These are phyloP conservation scores for Calyptomena viridis DNA, from an alignment of 2,113 vertebrate species.

Conservation along the genomic window DNA sequence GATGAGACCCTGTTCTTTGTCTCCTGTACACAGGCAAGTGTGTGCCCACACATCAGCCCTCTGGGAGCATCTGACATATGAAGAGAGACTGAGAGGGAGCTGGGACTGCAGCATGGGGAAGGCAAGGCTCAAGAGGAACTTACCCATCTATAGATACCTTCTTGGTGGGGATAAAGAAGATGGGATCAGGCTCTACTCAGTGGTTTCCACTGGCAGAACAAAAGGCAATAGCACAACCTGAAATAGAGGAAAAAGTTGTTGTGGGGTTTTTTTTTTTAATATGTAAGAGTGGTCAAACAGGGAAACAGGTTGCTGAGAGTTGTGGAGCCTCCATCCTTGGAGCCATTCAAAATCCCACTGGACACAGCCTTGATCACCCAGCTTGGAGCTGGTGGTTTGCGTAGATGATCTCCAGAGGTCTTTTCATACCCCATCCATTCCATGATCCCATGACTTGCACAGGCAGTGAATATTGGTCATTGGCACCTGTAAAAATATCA, in stretches of 20 bases:
- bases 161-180: neutral
- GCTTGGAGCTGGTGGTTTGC: neutral
- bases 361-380: neutral
- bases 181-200: neutral
- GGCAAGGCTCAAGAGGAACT: neutral
- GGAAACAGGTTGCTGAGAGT: neutral
- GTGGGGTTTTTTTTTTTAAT: neutral
- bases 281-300: fast-evolving
- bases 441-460: neutral
- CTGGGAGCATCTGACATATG: neutral
- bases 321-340: neutral
- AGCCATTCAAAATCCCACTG: neutral
- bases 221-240: neutral
- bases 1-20: neutral
- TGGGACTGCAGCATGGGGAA: neutral
- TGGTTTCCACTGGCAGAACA: neutral
- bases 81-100: neutral
- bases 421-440: neutral
- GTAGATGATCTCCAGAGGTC: neutral
- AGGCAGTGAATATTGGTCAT: neutral
- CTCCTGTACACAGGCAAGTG: fast-evolving
- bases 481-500: neutral
- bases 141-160: neutral
- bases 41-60: neutral
- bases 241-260: neutral